A percentile compares a stretch with the other conserved stretches of the same genome.
Evolutionary conservation across 92 coral and sea anemone species (phyloP).

Genomic region (Nematostella vectensis): DNA sequence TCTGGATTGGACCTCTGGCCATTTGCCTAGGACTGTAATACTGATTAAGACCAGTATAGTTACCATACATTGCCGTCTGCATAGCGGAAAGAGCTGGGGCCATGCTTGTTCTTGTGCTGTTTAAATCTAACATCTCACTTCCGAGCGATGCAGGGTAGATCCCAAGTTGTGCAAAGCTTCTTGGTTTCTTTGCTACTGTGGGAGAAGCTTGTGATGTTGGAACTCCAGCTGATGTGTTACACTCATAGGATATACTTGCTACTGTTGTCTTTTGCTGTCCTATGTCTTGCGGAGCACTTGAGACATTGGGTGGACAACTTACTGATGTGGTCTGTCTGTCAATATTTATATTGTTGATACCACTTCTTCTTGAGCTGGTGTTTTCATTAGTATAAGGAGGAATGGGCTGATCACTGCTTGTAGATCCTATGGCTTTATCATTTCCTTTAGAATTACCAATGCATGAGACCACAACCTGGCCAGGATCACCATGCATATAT

Average conservation of each 20-base stretch:
- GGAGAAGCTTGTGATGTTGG: neutral
- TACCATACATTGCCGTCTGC: neutral
- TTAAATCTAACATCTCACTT: neutral
- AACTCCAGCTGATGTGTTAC: neutral
- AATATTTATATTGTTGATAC: no score
- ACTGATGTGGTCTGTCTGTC: neutral
- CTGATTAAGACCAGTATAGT: neutral
- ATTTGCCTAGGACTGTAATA: neutral
- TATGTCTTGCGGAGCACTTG: neutral
- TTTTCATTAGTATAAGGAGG: neutral
- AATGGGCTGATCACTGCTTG: neutral
- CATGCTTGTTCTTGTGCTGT: neutral
- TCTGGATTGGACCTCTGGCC: neutral
- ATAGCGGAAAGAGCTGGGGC: no score
- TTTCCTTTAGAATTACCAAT: neutral
- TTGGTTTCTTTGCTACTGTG: neutral
- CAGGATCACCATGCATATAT: neutral
- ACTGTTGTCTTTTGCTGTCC: neutral
- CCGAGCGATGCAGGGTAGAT: neutral
- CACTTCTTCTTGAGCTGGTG: no score
- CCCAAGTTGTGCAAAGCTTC: constrained; percentile 4
- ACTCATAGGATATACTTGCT: neutral
- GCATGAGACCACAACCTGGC: neutral
- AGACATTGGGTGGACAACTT: neutral
- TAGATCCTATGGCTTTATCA: neutral